A percentile compares a stretch with the other conserved stretches of the same genome.
Evolutionary conservation across 2,797 vertebrate genomes (phyloP).

Genomic region (Aphelocoma californica): DNA sequence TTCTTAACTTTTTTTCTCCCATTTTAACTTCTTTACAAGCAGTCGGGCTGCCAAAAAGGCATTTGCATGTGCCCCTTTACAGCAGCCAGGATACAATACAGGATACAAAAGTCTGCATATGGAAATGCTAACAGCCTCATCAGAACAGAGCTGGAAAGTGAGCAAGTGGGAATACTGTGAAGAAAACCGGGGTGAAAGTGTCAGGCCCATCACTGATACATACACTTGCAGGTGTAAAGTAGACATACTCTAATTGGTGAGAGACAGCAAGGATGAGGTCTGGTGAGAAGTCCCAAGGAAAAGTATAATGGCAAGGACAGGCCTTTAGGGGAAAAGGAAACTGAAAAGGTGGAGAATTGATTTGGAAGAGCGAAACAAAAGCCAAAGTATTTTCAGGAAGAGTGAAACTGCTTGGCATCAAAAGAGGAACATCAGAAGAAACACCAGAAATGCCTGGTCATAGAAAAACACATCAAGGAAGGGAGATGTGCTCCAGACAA

Average conservation of each 20-base stretch:
- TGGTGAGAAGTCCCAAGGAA: neutral
- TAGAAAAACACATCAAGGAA: neutral
- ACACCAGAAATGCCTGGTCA: neutral
- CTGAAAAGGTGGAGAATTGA: neutral
- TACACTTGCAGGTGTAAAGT: neutral
- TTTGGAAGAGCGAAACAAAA: neutral
- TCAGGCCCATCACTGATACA: neutral
- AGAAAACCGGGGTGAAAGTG: neutral
- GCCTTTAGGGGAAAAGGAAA: neutral
- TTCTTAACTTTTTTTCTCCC: neutral
- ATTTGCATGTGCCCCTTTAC: neutral
- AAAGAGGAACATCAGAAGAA: neutral
- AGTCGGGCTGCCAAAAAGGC: neutral
- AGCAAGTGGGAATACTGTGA: neutral
- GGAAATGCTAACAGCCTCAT: neutral
- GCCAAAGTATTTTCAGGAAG: neutral
- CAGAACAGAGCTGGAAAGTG: neutral
- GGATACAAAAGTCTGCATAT: neutral
- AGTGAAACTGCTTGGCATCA: neutral
- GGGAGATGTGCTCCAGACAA: neutral
- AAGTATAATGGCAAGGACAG: neutral
- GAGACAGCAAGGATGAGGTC: neutral
- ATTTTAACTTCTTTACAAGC: neutral
- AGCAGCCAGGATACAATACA: neutral
- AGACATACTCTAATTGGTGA: neutral